phyloP scores from a whole-genome alignment of 1,140 invertebrate species.

The Chionoecetes opilio region DNA sequence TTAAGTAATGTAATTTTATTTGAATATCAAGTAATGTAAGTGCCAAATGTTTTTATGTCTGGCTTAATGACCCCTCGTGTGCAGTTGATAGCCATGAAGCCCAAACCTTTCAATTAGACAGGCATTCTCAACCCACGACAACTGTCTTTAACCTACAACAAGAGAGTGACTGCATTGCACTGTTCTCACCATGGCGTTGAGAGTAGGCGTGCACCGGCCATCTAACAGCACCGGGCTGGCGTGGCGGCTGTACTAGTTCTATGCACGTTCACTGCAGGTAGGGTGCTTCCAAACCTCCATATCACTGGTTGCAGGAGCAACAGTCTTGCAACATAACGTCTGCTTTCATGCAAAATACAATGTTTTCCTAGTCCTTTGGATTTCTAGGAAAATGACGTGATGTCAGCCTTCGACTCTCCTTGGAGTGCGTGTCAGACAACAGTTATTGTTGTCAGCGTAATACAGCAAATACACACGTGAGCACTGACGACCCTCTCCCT shows the following conservation, averaged over 20 bases:
- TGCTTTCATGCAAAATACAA: not conserved
- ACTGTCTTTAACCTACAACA: not conserved
- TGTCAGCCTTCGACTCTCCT: not conserved
- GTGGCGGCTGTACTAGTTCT: constrained; percentile 1
- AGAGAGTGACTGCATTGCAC: not conserved
- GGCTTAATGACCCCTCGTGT: too few species aligned
- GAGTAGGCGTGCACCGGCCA: constrained; percentile 47
- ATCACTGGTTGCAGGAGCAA: not conserved
- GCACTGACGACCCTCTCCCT: constrained; percentile 29
- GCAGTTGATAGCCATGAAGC: too few species aligned
- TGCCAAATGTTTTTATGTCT: too few species aligned
- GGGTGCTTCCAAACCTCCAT: constrained; percentile 1
- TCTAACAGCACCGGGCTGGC: constrained; percentile 31
- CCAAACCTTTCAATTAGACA: not conserved
- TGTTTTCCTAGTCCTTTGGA: not conserved
- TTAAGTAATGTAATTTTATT: too few species aligned
- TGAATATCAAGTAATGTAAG: too few species aligned
- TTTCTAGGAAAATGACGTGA: not conserved
- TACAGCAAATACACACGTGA: constrained; percentile 52
- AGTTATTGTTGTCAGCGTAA: not conserved
- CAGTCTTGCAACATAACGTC: not conserved
- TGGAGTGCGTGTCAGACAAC: not conserved
- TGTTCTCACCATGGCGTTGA: constrained; percentile 46
- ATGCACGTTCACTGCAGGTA: constrained; percentile 6
- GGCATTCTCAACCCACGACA: too few species aligned